Percentiles rank a stretch among this genome's conserved stretches.
Conservation (phyloP, 2,113 vertebrate species). For the human region DNA sequence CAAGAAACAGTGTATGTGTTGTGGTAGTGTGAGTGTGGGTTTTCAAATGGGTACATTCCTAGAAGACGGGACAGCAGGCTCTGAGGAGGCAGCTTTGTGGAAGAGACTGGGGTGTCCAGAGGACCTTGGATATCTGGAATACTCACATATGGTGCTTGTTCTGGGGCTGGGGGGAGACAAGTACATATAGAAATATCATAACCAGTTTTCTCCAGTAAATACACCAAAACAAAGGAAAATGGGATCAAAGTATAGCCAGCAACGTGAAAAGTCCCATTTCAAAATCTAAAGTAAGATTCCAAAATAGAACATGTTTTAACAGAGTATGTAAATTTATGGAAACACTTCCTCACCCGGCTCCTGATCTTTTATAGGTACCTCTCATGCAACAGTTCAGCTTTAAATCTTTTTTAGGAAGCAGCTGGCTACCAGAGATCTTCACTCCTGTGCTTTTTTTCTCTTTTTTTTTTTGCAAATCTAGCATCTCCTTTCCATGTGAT, state of each 20-base stretch:
- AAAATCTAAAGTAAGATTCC: neutral
- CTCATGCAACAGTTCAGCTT: neutral
- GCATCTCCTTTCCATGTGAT: neutral
- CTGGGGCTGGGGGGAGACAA: neutral
- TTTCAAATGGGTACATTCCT: rapidly evolving
- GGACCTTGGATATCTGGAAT: neutral
- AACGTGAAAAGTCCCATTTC: neutral
- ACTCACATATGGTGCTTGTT: too few relatives aligned
- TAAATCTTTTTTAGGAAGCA: neutral
- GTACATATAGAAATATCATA: rapidly evolving
- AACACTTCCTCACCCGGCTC: neutral
- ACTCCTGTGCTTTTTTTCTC: neutral
- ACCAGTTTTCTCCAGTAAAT: neutral
- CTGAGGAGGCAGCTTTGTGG: neutral
- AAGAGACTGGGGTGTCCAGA: neutral
- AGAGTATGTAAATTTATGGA: neutral
- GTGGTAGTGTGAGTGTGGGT: rapidly evolving
- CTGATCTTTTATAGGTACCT: neutral
- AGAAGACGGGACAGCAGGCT: too few relatives aligned
- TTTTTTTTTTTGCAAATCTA: neutral
- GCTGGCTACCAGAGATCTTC: neutral
- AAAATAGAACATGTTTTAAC: neutral
- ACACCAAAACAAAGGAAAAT: neutral
- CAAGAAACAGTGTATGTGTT: rapidly evolving
- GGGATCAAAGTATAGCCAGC: neutral